Evolutionary conservation across 1,140 invertebrate species (phyloP), one percentile per base, ranked within the genome.

Genomic region (Adelges cooleyi): DNA sequence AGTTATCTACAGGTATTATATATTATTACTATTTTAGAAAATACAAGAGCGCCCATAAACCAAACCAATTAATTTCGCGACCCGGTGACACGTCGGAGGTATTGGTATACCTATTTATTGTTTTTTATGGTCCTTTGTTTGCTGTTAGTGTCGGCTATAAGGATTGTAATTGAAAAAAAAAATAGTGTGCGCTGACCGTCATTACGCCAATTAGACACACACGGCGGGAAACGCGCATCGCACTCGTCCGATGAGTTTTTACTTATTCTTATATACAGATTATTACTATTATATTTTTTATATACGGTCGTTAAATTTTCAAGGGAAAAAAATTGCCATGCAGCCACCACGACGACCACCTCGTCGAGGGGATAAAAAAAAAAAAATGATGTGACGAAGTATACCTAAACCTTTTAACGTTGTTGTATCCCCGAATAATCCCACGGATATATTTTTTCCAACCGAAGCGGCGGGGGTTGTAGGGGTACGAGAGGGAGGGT

Each of bases 121-220:
- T 48, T 62, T 62, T 62, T 62, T 62, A 62, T 62, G 42, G 29
- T 46, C 56, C 56, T 62, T 62, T 62, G 42, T 62, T n/a, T 33
- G 11, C 11, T 48, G 56, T 62, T 42, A 48, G 56, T 62, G 29
- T 62, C 42, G 40, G 56, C 29, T 42, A n/a, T n/a, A 46, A 62
- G 29, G 25, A 25, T 2, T 22, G 13, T 62, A 62, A 62, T 33
- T 48, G 42, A 62, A 62, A 33, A 33, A 33, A 20, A 59, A 62
- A 20, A 33, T 42, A 46, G 15, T 3, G 40, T 4, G 22, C 44
- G 17, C n/a, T 8, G 18, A 42, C n/a, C n/a, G n/a, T n/a, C n/a
- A 54, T 10, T 42, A 13, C 4, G 29, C 53, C 53, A 56, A 56
- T 56, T 56, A 44, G 53, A 56, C 53, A 38, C 51, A 36, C 33